Evolutionary conservation across 1,140 invertebrate species (phyloP).

Genomic region (Condylostylus longicornis): DNA sequence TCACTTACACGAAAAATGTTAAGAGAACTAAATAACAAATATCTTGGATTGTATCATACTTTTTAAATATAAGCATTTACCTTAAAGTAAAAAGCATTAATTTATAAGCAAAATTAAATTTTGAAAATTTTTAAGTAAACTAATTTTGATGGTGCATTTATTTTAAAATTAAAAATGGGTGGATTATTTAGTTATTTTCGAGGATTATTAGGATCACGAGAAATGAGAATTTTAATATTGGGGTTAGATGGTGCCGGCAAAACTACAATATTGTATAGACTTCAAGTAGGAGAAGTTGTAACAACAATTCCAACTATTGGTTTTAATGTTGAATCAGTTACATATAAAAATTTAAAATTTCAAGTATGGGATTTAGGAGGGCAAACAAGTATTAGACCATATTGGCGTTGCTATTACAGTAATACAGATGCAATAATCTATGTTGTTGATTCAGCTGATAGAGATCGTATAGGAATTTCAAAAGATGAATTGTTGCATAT

Average conservation of each 20-base stretch:
- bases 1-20: too few species aligned
- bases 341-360: slow-evolving; percentile 90
- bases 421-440: slow-evolving; percentile 99
- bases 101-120: too few species aligned
- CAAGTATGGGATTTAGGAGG: slow-evolving; percentile 98
- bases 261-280: slow-evolving; percentile 95
- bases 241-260: slow-evolving; percentile 96
- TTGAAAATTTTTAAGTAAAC: too few species aligned
- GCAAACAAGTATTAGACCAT: slow-evolving; percentile 92
- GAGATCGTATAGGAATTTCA: slow-evolving; percentile 95
- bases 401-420: slow-evolving; percentile 99
- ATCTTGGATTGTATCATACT: too few species aligned
- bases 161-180: too few species aligned
- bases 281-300: slow-evolving; percentile 98
- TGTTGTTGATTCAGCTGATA: slow-evolving; percentile 97
- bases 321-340: slow-evolving; percentile 96
- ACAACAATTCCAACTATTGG: slow-evolving; percentile 94
- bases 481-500: slow-evolving; percentile 96
- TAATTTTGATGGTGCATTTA: too few species aligned
- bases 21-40: too few species aligned
- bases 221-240: slow-evolving; percentile 95
- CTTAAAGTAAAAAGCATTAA: too few species aligned
- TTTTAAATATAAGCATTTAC: too few species aligned
- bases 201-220: slow-evolving; percentile 77
- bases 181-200: slow-evolving; percentile 91